Conservation (phyloP, 2,888 invertebrate genomes). For the Lomographa bimaculata region DNA sequence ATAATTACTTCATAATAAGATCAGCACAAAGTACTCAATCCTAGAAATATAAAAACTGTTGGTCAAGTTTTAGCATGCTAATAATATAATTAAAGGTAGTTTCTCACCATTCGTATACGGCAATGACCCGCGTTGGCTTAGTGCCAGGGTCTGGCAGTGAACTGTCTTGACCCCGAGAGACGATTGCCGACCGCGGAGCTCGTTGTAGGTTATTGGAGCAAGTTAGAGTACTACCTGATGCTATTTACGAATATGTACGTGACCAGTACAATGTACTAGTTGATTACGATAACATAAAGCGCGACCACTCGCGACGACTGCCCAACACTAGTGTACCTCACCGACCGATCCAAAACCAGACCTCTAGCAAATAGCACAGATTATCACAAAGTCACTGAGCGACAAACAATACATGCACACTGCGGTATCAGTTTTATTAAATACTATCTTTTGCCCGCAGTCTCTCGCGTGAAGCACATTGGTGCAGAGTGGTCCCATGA, state of each 20-base stretch:
- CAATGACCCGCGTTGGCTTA: slow-evolving; percentile 54
- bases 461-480: too few species aligned
- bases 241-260: slow-evolving; percentile 12
- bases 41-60: too few species aligned
- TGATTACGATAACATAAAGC: too few species aligned
- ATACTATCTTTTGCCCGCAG: too few species aligned
- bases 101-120: slow-evolving; percentile 49
- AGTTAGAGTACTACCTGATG: slow-evolving; percentile 34
- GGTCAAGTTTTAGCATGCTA: too few species aligned
- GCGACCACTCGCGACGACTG: slow-evolving; percentile 57
- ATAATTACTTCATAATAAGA: too few species aligned
- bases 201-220: slow-evolving; percentile 50
- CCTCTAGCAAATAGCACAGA: slow-evolving; percentile 13
- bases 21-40: too few species aligned
- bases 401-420: slow-evolving; percentile 4
- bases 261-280: too few species aligned
- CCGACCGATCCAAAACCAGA: slow-evolving; percentile 26
- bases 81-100: slow-evolving; percentile 29
- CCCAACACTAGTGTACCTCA: slow-evolving; percentile 38
- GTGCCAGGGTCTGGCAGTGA: slow-evolving; percentile 54
- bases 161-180: slow-evolving; percentile 54
- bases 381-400: slow-evolving; percentile 10
- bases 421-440: slow-evolving; percentile 6
- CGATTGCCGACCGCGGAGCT: slow-evolving; percentile 29
- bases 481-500: too few species aligned